Conservation (phyloP, 1,140 invertebrate species). For the Macrobrachium nipponense region DNA sequence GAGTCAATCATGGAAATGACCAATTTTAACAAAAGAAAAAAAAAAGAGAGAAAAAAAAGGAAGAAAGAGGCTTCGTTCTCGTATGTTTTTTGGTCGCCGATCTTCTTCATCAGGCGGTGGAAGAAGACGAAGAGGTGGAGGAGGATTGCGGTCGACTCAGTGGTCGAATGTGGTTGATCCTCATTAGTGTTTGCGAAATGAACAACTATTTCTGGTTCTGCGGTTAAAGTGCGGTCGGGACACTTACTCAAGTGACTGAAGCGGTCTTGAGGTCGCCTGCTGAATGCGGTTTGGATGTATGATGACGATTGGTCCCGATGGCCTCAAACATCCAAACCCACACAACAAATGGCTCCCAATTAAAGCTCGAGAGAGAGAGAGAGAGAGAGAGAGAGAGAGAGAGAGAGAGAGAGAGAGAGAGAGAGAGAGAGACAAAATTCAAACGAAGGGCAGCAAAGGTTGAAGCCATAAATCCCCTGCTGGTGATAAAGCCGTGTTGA, state of each 20-base stretch:
- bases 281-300: not conserved
- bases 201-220: slow-evolving; percentile 23
- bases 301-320: no score
- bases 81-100: no score
- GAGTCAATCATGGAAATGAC: no score
- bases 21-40: no score
- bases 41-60: no score
- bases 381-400: slow-evolving; percentile 4
- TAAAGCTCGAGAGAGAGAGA: not conserved
- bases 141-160: not conserved
- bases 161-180: not conserved
- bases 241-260: slow-evolving; percentile 15
- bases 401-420: not conserved
- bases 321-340: no score
- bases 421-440: not conserved
- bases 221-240: slow-evolving; percentile 6
- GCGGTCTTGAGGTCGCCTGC: not conserved
- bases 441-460: no score
- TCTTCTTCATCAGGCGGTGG: no score
- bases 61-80: no score
- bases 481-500: no score
- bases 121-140: no score
- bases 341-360: no score
- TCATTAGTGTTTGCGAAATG: slow-evolving; percentile 16
- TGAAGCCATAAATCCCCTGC: not conserved